Evolutionary conservation across 2,113 vertebrate genomes (phyloP).

Genomic region (Steatornis caripensis): DNA sequence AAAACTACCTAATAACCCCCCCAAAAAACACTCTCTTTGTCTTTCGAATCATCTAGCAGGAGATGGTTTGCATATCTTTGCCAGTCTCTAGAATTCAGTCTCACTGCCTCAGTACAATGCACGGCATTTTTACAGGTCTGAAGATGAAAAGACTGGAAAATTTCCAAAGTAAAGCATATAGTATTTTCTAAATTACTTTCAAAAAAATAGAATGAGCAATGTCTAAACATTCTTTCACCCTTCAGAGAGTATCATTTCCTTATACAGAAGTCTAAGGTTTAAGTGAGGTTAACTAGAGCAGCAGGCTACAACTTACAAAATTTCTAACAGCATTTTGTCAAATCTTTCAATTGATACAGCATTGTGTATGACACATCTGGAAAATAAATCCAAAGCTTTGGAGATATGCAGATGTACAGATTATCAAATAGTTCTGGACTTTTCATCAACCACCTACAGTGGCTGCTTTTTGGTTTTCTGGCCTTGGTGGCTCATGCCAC

Average conservation of each 20-base stretch:
- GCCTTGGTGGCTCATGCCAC: not conserved
- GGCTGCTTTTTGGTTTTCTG: not conserved
- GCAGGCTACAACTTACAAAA: not conserved
- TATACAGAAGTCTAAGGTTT: not conserved
- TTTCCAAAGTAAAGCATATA: not conserved
- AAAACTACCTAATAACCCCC: not conserved
- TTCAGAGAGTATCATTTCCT: not conserved
- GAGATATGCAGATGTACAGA: not conserved
- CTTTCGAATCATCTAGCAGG: not conserved
- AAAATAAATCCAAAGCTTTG: slow-evolving; percentile 27
- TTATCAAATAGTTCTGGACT: slow-evolving; percentile 23
- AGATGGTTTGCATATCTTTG: not conserved
- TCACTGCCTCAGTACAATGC: not conserved
- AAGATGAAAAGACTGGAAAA: not conserved
- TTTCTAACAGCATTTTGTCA: not conserved
- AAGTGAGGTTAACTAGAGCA: not conserved
- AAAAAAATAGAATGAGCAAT: not conserved
- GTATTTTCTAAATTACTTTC: not conserved
- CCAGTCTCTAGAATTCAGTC: not conserved
- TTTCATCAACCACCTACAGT: slow-evolving; percentile 40
- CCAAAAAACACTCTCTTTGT: not conserved
- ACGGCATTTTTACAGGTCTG: not conserved
- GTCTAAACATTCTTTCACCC: not conserved
- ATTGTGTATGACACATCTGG: not conserved
- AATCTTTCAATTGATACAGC: not conserved